Percentiles rank a stretch among this genome's conserved stretches.
phyloP scores from a whole-genome alignment of 1,140 invertebrate species.

The Coptotermes formosanus region DNA sequence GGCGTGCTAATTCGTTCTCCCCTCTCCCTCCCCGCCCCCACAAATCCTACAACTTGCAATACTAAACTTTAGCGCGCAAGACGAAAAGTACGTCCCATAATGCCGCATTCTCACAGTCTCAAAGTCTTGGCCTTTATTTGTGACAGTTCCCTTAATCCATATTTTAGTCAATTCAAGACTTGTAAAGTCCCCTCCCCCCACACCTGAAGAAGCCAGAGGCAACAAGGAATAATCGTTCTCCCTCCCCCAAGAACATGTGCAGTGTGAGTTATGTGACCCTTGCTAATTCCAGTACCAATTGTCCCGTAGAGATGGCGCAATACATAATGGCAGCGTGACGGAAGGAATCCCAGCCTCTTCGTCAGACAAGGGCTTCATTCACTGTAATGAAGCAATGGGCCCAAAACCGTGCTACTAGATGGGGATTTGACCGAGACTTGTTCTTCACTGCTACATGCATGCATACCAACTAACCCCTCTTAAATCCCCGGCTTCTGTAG shows the following conservation, averaged over 20 bases:
- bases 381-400: neutral
- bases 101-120: too few relatives aligned
- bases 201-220: constrained; percentile 6
- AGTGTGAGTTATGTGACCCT: neutral
- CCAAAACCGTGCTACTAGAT: neutral
- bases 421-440: neutral
- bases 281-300: constrained; percentile 16
- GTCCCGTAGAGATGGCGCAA: neutral
- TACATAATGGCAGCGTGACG: neutral
- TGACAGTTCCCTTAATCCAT: neutral
- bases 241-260: neutral
- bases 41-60: too few relatives aligned
- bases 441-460: neutral
- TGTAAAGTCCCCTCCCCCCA: neutral
- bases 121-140: neutral
- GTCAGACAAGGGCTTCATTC: neutral
- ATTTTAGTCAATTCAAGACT: constrained; percentile 12
- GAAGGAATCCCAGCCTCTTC: neutral
- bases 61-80: too few relatives aligned
- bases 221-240: neutral
- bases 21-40: too few relatives aligned
- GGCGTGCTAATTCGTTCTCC: neutral
- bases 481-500: neutral
- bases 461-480: neutral
- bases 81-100: neutral